These are phyloP conservation scores for Tuta absoluta DNA, from an alignment of 2,888 invertebrate genomes.

Conservation along the genomic window DNA sequence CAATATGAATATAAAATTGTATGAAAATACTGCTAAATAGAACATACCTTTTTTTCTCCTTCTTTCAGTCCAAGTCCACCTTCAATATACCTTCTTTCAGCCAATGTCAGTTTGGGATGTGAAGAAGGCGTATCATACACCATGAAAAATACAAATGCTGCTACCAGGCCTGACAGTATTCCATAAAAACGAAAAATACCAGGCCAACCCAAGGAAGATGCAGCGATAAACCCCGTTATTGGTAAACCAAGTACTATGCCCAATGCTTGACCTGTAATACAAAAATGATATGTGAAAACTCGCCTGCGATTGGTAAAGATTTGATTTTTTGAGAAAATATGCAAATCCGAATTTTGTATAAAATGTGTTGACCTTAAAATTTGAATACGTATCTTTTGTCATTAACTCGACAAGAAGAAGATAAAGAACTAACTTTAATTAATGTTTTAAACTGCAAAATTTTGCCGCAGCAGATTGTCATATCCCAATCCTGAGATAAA, in stretches of 20 bases:
- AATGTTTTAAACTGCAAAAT: too few relatives aligned
- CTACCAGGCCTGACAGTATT: conserved; percentile 80
- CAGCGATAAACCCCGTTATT: conserved; percentile 86
- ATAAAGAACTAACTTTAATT: too few relatives aligned
- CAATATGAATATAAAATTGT: too few relatives aligned
- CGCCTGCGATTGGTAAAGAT: too few relatives aligned
- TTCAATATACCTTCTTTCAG: conserved; percentile 86
- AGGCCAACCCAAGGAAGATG: conserved; percentile 87
- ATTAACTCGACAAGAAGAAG: too few relatives aligned
- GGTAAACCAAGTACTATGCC: conserved; percentile 89
- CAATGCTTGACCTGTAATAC: conserved; percentile 84
- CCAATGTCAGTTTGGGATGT: conserved; percentile 82
- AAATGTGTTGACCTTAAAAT: too few relatives aligned
- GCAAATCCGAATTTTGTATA: background rate
- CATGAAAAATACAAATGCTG: conserved; percentile 76
- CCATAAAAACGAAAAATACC: conserved; percentile 78
- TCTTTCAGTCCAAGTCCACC: conserved; percentile 78
- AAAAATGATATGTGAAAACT: too few relatives aligned
- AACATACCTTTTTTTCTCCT: conserved; percentile 42
- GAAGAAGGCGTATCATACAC: conserved; percentile 85
- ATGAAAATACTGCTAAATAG: too few relatives aligned
- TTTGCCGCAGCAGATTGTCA: too few relatives aligned
- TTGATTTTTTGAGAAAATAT: background rate
- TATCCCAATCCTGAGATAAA: too few relatives aligned
- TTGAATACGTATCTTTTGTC: too few relatives aligned